These are phyloP conservation scores for Corythaeola cristata DNA, from an alignment of 2,113 vertebrate genomes.

Conservation along the genomic window DNA sequence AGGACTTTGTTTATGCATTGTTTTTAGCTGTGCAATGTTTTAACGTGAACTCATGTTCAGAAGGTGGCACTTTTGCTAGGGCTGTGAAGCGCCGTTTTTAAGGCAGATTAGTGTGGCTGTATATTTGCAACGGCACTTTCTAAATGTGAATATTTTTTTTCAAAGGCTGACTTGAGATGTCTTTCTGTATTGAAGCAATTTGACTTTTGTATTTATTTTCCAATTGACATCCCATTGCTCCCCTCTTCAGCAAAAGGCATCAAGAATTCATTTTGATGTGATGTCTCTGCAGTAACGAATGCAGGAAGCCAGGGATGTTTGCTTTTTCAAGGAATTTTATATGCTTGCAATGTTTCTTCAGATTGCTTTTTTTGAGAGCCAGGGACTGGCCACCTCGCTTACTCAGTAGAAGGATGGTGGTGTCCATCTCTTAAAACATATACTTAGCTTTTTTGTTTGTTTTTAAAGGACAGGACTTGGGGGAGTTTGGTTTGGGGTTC, in stretches of 20 bases:
- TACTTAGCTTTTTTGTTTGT: not conserved
- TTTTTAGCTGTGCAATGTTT: constrained; percentile 59
- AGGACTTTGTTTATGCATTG: not conserved
- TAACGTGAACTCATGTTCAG: not conserved
- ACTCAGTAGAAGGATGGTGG: not conserved
- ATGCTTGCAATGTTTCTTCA: not conserved
- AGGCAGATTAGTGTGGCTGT: constrained; percentile 63
- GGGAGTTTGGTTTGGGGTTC: not conserved
- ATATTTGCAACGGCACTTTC: constrained; percentile 78
- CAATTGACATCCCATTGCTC: not conserved
- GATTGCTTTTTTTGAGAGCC: not conserved
- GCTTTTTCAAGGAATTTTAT: not conserved
- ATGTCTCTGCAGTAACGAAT: not conserved
- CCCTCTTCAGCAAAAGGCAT: not conserved
- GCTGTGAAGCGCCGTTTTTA: constrained; percentile 38
- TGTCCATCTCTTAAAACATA: not conserved
- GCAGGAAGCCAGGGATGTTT: not conserved
- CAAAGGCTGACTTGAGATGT: not conserved
- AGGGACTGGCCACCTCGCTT: not conserved
- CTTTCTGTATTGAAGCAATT: not conserved
- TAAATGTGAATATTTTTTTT: constrained; percentile 66
- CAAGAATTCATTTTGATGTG: not conserved
- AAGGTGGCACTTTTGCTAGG: constrained; percentile 48
- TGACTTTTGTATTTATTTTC: constrained; percentile 72
- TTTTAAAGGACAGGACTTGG: not conserved